Percentiles rank a stretch among this genome's conserved stretches.
Conservation (phyloP, 2,888 invertebrate genomes). For the Troides oblongomaculatus region DNA sequence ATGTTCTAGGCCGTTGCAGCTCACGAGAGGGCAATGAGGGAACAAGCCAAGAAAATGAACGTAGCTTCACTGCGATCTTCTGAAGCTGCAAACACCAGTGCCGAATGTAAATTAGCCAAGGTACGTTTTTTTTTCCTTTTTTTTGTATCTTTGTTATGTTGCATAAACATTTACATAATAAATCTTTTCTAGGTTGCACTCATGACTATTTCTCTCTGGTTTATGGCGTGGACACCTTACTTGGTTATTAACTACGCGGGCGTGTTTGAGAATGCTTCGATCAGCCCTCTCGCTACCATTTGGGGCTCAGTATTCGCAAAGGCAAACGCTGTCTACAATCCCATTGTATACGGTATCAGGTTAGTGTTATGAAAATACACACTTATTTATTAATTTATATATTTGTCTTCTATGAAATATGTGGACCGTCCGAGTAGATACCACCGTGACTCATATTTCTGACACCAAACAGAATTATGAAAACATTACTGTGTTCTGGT, state of each 20-base stretch:
- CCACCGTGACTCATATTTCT: no score
- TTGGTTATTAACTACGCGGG: slow-evolving; percentile 90
- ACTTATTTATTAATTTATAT: no score
- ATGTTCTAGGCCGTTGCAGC: slow-evolving; percentile 85
- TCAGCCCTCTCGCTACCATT: slow-evolving; percentile 90
- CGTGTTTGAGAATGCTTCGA: slow-evolving; percentile 85
- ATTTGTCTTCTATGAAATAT: no score
- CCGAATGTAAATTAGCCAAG: slow-evolving; percentile 93
- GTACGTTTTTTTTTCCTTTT: slow-evolving; percentile 46
- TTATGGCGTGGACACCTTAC: slow-evolving; percentile 96
- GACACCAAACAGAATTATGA: no score
- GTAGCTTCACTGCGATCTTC: slow-evolving; percentile 91
- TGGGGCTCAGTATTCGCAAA: slow-evolving; percentile 96
- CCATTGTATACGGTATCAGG: slow-evolving; percentile 95
- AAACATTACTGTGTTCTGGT: no score
- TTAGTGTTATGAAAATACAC: slow-evolving; percentile 46
- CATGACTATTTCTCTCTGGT: slow-evolving; percentile 94
- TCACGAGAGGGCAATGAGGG: slow-evolving; percentile 92
- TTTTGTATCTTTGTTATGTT: neutral
- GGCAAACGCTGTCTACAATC: slow-evolving; percentile 94
- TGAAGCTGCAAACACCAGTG: slow-evolving; percentile 87
- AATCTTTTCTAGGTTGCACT: slow-evolving; percentile 84
- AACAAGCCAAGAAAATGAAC: slow-evolving; percentile 96
- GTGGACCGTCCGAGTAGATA: no score
- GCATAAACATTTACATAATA: neutral